These are phyloP conservation scores for Musca vetustissima DNA, from an alignment of 1,140 invertebrate genomes.

Conservation along the genomic window DNA sequence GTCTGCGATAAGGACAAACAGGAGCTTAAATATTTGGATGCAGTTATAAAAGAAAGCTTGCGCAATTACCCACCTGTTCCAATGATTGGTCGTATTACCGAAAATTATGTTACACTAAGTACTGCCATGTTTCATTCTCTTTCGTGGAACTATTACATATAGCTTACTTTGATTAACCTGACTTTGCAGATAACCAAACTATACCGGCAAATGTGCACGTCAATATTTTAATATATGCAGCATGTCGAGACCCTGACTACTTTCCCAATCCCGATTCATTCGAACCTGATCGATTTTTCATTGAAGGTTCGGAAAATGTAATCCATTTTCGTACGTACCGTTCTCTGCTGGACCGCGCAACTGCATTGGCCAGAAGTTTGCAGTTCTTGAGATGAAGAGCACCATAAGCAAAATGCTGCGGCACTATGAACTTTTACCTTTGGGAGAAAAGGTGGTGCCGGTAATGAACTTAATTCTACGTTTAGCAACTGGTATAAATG, in stretches of 20 bases:
- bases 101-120: slow-evolving; percentile 56
- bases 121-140: not conserved
- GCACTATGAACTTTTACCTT: slow-evolving; percentile 44
- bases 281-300: slow-evolving; percentile 66
- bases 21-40: slow-evolving; percentile 56
- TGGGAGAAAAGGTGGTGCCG: slow-evolving; percentile 35
- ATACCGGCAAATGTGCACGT: slow-evolving; percentile 57
- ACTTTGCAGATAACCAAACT: slow-evolving; percentile 37
- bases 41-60: slow-evolving; percentile 65
- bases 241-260: slow-evolving; percentile 59
- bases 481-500: slow-evolving; percentile 38
- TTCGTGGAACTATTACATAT: no score
- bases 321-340: slow-evolving; percentile 61
- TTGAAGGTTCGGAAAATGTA: slow-evolving; percentile 57
- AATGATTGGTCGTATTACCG: slow-evolving; percentile 62
- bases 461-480: slow-evolving; percentile 41
- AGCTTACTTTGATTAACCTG: not conserved
- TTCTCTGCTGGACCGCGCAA: slow-evolving; percentile 68
- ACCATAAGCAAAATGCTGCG: slow-evolving; percentile 52
- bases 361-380: slow-evolving; percentile 76
- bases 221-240: slow-evolving; percentile 54
- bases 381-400: slow-evolving; percentile 73
- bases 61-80: slow-evolving; percentile 70
- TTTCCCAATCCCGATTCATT: slow-evolving; percentile 65
- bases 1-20: slow-evolving; percentile 43